phyloP scores from a whole-genome alignment of 2,888 invertebrate species.

The Epirrhoe tristata region DNA sequence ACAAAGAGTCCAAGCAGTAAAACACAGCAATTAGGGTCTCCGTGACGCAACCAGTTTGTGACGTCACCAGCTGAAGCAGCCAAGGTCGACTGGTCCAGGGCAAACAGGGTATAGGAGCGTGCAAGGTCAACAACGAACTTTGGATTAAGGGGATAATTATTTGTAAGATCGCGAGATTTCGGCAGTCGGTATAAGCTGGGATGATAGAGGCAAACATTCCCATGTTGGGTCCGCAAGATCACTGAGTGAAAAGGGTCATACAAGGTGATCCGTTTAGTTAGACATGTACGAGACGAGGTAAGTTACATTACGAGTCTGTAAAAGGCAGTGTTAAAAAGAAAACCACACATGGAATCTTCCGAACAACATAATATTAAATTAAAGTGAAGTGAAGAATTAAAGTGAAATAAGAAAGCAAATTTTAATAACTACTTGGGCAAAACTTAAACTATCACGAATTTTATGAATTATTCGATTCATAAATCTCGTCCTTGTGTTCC shows the following conservation, averaged over 20 bases:
- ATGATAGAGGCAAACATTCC: neutral
- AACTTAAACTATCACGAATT: too few relatives aligned
- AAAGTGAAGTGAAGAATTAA: too few relatives aligned
- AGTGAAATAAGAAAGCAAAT: too few relatives aligned
- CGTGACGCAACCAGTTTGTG: constrained; percentile 44
- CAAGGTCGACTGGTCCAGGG: constrained; percentile 27
- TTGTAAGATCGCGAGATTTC: constrained; percentile 3
- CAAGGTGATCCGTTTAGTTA: neutral
- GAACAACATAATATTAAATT: too few relatives aligned
- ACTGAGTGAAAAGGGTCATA: neutral
- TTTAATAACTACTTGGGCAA: too few relatives aligned
- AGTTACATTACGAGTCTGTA: too few relatives aligned
- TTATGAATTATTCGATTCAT: too few relatives aligned
- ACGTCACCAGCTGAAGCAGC: constrained; percentile 26
- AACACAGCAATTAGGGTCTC: constrained; percentile 13
- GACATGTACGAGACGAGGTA: neutral
- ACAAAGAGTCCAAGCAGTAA: constrained; percentile 17
- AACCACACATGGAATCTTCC: too few relatives aligned
- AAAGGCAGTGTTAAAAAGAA: too few relatives aligned
- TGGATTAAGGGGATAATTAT: constrained; percentile 3
- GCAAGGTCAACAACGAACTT: constrained; percentile 25
- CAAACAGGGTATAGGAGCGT: constrained; percentile 11
- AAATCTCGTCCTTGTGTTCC: too few relatives aligned
- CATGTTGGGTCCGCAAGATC: neutral
- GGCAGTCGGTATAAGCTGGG: neutral